Percentiles rank a stretch among this genome's conserved stretches.
These are phyloP conservation scores for Miltochrista miniata DNA, from an alignment of 2,888 invertebrate species.

Conservation along the genomic window DNA sequence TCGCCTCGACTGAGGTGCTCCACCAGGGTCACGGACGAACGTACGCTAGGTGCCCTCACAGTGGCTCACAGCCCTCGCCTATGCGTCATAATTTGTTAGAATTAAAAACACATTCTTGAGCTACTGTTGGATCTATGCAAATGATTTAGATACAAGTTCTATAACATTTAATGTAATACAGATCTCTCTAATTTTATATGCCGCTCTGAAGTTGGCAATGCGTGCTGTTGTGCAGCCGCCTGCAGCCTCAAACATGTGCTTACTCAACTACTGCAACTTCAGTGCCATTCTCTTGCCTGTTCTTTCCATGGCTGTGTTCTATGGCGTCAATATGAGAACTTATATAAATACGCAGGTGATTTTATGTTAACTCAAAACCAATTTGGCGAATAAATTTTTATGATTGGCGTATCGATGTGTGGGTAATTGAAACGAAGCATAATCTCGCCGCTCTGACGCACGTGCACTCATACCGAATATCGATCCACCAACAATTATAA, in stretches of 20 bases:
- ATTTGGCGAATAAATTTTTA: constrained; percentile 60
- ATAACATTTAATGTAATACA: too few relatives aligned
- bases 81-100: constrained; percentile 35
- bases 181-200: too few relatives aligned
- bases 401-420: constrained; percentile 57
- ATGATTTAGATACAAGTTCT: constrained; percentile 8
- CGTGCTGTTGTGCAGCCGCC: too few relatives aligned
- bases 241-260: too few relatives aligned
- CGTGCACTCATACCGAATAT: constrained; percentile 48
- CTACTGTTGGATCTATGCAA: constrained; percentile 19
- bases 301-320: not conserved
- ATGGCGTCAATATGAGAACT: constrained; percentile 29
- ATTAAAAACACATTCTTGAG: constrained; percentile 24
- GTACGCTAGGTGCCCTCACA: constrained; percentile 44
- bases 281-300: too few relatives aligned
- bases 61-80: constrained; percentile 23
- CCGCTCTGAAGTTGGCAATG: too few relatives aligned
- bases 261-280: too few relatives aligned
- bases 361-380: constrained; percentile 47
- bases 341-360: constrained; percentile 16
- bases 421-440: constrained; percentile 52
- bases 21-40: constrained; percentile 50
- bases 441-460: constrained; percentile 63
- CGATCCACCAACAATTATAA: constrained; percentile 51
- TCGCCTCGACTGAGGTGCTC: constrained; percentile 29